A percentile compares a stretch with the other conserved stretches of the same genome.
Conservation (phyloP, 2,888 invertebrate species). For the Iselma pallidipennis region DNA sequence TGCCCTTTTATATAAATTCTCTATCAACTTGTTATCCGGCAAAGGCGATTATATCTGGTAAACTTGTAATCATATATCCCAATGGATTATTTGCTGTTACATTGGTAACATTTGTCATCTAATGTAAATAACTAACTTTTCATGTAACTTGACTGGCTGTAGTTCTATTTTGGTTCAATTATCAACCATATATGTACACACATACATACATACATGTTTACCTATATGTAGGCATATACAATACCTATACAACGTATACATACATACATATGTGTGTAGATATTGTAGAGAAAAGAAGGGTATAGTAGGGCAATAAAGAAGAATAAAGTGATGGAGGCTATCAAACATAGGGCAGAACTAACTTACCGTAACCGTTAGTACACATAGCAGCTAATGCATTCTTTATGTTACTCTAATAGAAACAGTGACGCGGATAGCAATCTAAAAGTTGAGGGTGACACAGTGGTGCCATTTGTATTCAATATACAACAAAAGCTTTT, state of each 20-base stretch:
- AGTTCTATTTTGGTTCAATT: not conserved
- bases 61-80: not conserved
- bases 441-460: slow-evolving; percentile 41
- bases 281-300: slow-evolving; percentile 22
- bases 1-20: no score
- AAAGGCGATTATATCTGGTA: no score
- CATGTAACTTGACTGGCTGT: not conserved
- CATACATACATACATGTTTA: not conserved
- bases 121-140: not conserved
- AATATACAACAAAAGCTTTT: slow-evolving; percentile 28
- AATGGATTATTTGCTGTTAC: not conserved
- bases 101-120: not conserved
- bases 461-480: slow-evolving; percentile 35
- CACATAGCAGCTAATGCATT: slow-evolving; percentile 53
- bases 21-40: no score
- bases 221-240: not conserved
- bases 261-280: not conserved
- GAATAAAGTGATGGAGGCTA: slow-evolving; percentile 43
- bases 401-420: slow-evolving; percentile 54
- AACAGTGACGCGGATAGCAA: slow-evolving; percentile 50
- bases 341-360: slow-evolving; percentile 48
- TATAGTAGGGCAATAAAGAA: slow-evolving; percentile 31
- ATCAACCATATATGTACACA: not conserved
- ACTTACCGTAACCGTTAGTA: slow-evolving; percentile 51
- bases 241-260: not conserved